These are phyloP conservation scores for Cephus nigrinus DNA, from an alignment of 2,888 invertebrate species.

Conservation along the genomic window DNA sequence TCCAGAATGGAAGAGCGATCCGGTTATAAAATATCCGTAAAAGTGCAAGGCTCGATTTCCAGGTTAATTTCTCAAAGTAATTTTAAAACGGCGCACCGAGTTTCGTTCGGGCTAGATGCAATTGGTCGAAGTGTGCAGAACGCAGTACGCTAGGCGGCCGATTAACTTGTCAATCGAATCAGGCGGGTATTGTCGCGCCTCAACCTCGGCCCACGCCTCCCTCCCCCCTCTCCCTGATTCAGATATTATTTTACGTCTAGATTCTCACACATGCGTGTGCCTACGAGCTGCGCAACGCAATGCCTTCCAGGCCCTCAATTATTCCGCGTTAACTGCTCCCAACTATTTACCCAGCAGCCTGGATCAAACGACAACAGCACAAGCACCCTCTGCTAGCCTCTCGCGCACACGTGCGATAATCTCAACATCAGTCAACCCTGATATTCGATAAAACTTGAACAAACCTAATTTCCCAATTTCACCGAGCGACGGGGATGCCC, in stretches of 20 bases:
- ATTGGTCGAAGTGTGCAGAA: background rate
- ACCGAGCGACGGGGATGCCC: too few relatives aligned
- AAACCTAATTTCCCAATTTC: too few relatives aligned
- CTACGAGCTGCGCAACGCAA: conserved; percentile 7
- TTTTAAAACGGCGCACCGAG: background rate
- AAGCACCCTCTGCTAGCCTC: too few relatives aligned
- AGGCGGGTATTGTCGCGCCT: conserved; percentile 26
- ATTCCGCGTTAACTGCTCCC: too few relatives aligned
- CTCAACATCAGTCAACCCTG: too few relatives aligned
- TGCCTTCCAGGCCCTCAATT: background rate
- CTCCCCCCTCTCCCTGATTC: background rate
- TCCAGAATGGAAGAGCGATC: too few relatives aligned
- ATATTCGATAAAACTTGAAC: too few relatives aligned
- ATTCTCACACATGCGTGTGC: conserved; percentile 3
- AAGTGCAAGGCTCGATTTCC: too few relatives aligned
- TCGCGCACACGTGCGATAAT: too few relatives aligned
- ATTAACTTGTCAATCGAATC: conserved; percentile 37
- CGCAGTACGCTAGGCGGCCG: conserved; percentile 16
- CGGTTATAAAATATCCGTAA: too few relatives aligned
- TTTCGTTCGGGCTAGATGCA: background rate
- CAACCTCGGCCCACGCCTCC: background rate
- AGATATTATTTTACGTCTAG: conserved; percentile 2
- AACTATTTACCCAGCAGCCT: too few relatives aligned
- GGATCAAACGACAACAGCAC: too few relatives aligned
- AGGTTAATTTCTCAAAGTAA: background rate